Percentiles rank a stretch among this genome's conserved stretches.
These are phyloP conservation scores for Bettongia penicillata DNA, from an alignment of 2,113 vertebrate genomes.

Conservation along the genomic window DNA sequence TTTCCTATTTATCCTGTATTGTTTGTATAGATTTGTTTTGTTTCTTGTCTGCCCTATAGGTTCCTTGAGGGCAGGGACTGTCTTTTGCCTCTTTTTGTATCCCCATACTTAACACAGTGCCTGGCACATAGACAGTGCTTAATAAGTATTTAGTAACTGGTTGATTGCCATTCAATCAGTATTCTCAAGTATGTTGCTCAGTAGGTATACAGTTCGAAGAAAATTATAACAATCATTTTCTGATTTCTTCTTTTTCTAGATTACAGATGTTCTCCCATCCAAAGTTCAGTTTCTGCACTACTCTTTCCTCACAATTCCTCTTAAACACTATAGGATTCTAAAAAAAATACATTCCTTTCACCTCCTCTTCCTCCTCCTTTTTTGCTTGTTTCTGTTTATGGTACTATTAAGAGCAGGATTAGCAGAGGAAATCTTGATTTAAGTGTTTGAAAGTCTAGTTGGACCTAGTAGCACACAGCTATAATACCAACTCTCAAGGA, in stretches of 20 bases:
- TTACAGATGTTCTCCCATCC: slow-evolving; percentile 15
- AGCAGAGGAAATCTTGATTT: slow-evolving; percentile 11
- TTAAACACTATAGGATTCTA: slow-evolving; percentile 14
- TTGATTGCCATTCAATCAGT: background rate
- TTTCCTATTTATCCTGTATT: too few species aligned
- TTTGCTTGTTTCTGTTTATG: background rate
- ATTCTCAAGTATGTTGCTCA: background rate
- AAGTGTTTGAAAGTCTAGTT: background rate
- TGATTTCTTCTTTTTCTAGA: background rate
- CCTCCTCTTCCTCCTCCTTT: background rate
- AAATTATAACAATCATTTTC: background rate
- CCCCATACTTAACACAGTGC: too few species aligned
- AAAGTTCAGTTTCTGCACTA: background rate
- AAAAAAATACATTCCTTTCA: background rate
- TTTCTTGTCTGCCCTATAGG: too few species aligned
- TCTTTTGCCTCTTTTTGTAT: too few species aligned
- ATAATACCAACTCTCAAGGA: too few species aligned
- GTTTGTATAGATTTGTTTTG: too few species aligned
- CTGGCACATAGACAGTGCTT: too few species aligned
- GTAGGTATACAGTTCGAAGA: slow-evolving; percentile 20
- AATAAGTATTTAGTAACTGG: too few species aligned
- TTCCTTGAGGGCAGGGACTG: too few species aligned
- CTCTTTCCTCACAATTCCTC: background rate
- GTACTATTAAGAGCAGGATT: slow-evolving; percentile 10
- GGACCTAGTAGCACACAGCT: background rate